Percentiles rank a stretch among this genome's conserved stretches.
Evolutionary conservation across 2,888 invertebrate species (phyloP).

Genomic region (Lycophotia porphyrea): DNA sequence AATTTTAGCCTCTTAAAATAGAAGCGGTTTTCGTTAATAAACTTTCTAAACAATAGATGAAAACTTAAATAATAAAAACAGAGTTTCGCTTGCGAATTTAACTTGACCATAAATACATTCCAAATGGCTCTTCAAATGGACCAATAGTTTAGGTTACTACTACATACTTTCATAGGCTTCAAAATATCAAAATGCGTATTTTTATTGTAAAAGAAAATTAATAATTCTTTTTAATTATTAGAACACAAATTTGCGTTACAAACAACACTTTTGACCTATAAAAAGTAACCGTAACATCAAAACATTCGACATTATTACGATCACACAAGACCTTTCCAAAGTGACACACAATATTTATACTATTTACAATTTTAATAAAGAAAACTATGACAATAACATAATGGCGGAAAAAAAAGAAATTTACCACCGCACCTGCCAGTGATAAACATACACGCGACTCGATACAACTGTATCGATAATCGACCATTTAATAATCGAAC

Average conservation of each 20-base stretch:
- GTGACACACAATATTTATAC: slow-evolving; percentile 59
- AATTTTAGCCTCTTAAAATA: neutral
- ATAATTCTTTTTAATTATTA: slow-evolving; percentile 5
- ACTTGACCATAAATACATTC: neutral
- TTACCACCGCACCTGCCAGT: slow-evolving; percentile 76
- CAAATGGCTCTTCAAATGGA: neutral
- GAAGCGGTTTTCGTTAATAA: neutral
- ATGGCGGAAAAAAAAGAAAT: slow-evolving; percentile 64
- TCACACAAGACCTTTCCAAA: slow-evolving; percentile 59
- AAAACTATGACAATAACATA: slow-evolving; percentile 66
- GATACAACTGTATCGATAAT: slow-evolving; percentile 84
- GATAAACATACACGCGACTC: slow-evolving; percentile 80
- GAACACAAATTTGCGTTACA: slow-evolving; percentile 21
- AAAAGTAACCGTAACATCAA: slow-evolving; percentile 39
- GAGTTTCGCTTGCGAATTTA: neutral
- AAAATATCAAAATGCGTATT: neutral
- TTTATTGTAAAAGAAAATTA: neutral
- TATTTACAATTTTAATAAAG: slow-evolving; percentile 52
- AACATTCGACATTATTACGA: slow-evolving; percentile 53
- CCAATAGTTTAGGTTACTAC: neutral
- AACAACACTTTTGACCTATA: slow-evolving; percentile 37
- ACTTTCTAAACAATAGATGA: neutral
- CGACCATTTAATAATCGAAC: slow-evolving; percentile 76
- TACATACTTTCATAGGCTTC: neutral
- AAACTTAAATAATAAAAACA: neutral